Conservation (phyloP, 2,113 vertebrate species). For the Nothobranchius kuhntae region DNA sequence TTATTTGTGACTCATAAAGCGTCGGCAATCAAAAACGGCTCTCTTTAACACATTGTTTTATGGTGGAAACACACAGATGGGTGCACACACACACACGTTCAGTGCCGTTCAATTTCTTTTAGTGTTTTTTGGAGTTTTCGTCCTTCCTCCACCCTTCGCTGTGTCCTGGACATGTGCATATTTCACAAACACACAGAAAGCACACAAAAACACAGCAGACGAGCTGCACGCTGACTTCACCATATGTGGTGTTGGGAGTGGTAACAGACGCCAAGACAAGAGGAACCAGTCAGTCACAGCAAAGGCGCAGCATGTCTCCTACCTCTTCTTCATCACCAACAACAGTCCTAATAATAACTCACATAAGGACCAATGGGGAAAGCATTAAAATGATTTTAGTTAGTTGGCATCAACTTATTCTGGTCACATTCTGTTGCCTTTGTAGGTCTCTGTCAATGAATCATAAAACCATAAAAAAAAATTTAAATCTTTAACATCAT, state of each 20-base stretch:
- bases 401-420: slow-evolving; percentile 1
- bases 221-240: slow-evolving; percentile 61
- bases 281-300: slow-evolving; percentile 61
- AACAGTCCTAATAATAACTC: slow-evolving; percentile 54
- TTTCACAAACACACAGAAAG: slow-evolving; percentile 23
- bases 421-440: slow-evolving; percentile 6
- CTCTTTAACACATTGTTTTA: slow-evolving; percentile 69
- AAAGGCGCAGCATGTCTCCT: slow-evolving; percentile 63
- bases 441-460: background rate
- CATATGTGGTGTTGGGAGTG: slow-evolving; percentile 64
- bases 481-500: too few species aligned
- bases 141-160: slow-evolving; percentile 16
- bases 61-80: slow-evolving; percentile 52
- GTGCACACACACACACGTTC: slow-evolving; percentile 27
- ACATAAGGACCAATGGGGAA: slow-evolving; percentile 11
- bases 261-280: slow-evolving; percentile 67
- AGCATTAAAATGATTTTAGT: background rate
- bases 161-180: slow-evolving; percentile 20
- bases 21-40: slow-evolving; percentile 67
- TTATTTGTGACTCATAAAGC: slow-evolving; percentile 78
- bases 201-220: slow-evolving; percentile 20
- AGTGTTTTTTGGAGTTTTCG: slow-evolving; percentile 13
- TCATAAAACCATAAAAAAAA: background rate
- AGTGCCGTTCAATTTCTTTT: slow-evolving; percentile 31
- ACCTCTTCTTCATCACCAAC: slow-evolving; percentile 62